phyloP scores from a whole-genome alignment of 2,797 vertebrate species.

The Luscinia luscinia region DNA sequence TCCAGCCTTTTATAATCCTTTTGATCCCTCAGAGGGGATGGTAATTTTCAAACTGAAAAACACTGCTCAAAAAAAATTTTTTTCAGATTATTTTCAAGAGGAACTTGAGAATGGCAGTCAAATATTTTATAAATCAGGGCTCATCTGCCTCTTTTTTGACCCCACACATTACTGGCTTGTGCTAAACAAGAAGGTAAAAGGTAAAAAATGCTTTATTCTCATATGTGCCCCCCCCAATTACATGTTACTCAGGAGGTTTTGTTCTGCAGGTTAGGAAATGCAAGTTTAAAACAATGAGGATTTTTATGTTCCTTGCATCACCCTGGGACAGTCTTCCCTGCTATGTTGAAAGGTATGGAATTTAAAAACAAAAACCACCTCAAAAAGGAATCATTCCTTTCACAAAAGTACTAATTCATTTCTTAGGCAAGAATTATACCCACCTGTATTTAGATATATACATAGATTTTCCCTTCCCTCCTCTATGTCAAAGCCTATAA shows the following conservation, averaged over 20 bases:
- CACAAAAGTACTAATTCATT: background rate
- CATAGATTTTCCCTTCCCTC: background rate
- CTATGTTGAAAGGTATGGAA: background rate
- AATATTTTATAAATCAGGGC: background rate
- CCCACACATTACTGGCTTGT: accelerated
- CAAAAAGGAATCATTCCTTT: background rate
- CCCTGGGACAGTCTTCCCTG: background rate
- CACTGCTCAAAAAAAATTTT: background rate
- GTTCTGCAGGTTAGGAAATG: background rate
- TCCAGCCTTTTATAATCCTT: background rate
- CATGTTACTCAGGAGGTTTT: background rate
- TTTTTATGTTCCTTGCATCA: background rate
- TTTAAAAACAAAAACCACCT: accelerated
- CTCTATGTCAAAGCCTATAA: background rate
- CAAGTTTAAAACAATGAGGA: background rate
- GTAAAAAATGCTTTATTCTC: accelerated
- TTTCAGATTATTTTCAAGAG: background rate
- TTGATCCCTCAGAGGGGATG: background rate
- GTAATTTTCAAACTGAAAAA: background rate
- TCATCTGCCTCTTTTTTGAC: background rate
- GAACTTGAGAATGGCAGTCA: background rate
- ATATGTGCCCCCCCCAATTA: accelerated
- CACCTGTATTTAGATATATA: background rate
- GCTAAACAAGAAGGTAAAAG: background rate
- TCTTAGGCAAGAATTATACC: background rate